Base-by-base conservation (phyloP, 2,888 invertebrate genomes). In the Nowickia ferox region DNA sequence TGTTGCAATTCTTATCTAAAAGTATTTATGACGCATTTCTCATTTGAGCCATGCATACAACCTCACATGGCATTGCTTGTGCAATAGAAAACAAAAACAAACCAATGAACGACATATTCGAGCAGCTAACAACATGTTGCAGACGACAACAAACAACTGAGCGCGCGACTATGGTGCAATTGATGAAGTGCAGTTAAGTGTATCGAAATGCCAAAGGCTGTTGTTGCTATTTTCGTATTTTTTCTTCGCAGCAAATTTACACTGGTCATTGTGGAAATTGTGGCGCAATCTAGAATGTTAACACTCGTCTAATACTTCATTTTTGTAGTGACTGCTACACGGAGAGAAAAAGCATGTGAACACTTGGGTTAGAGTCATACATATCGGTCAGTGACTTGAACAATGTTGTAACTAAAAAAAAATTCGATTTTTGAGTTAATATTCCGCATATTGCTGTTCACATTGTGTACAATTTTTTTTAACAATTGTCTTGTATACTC, bases 131-230 rank as follows among this genome's bases (percentile, higher is more conserved):
- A 85, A 85, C 81, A 82, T 82, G 78, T 78, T 82, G 72, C 44
- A 77, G 77, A 78, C 61, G 69, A 76, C 82, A 77, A 77, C 68
- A 81, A 80, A 59, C 65, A 66, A 72, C 40, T 71, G 59, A 76
- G 68, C 74, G 66, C 61, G 42, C 69, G 59, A 65, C 83, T 83
- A 76, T 79, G 71, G 51, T 76, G 83, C 86, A 86, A 86, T 86
- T 86, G 86, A 86, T 86, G 86, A 86, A 86, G 86, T 86, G 86
- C 83, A 83, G 74, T 86, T 86, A 86, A 86, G 86, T 86, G 83
- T 86, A 86, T 86, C 86, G 86, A 86, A 86, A 86, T 86, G 86
- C 86, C 86, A 86, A 83, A 79, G 86, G 86, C 83, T 78, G 42
- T 77, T 53, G 81, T 40, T 80, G 72, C 40, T 65, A 46, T 83